Evolutionary conservation across 2,797 vertebrate genomes (phyloP), one percentile per base, ranked within the genome.

Genomic region (Delichon dasypus): DNA sequence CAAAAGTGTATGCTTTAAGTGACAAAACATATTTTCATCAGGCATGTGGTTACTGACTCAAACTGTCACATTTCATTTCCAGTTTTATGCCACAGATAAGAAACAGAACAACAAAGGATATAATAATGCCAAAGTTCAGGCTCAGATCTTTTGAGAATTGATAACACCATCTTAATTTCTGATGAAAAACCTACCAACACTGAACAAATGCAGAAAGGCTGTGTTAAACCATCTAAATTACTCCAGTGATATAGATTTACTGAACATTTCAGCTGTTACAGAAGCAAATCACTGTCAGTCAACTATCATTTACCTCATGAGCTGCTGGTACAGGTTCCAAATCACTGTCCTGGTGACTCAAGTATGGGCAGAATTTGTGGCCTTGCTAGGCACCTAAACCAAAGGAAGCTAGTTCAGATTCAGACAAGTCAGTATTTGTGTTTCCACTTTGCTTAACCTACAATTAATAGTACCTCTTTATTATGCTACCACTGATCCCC

Each of bases 11-110:
- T 60, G 66, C 84, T 93, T 93, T 91, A 95, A 89, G 42, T 78
- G 94, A 85, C 75, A 93, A 95, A 82, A 95, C 38, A 9, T 9
- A 85, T 90, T 82, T 94, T 86, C 68, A 88, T 95, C 88, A 85
- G 45, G 7, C 9, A 79, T 93, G 45, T 66, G 70, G 91, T 89
- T 88, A 58, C 65, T 78, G 85, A 67, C 86, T 74, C 75, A 74
- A 65, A 79, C 58, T 75, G 57, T 22, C 95, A 91, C 38, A 61
- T 93, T 44, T 95, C 45, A 94, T 91, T 94, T 73, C 19, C 61
- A 71, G 42, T 89, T 83, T 88, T 68, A 85, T 71, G 71, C 55
- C 34, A 40, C 38, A 62, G 44, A 86, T 88, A 94, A 92, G 48
- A 85, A 20, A 67, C 53, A 65, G 55, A n/a, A 95, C n/a, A 54